These are phyloP conservation scores for Ceramica pisi DNA, from an alignment of 2,888 invertebrate species.

Conservation along the genomic window DNA sequence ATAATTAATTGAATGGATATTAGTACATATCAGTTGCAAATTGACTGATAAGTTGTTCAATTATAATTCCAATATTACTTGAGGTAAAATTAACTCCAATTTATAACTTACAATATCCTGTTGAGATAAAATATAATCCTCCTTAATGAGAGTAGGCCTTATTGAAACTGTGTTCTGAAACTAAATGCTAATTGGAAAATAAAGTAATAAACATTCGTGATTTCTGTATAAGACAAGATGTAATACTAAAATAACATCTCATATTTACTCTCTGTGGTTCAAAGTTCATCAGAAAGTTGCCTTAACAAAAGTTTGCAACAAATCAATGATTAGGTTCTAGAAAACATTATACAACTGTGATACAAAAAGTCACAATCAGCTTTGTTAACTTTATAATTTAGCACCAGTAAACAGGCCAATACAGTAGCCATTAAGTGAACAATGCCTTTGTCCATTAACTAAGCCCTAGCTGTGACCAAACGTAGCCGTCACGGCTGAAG, in stretches of 20 bases:
- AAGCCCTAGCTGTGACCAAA: conserved; percentile 22
- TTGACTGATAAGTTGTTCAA: conserved; percentile 28
- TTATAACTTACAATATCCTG: conserved; percentile 27
- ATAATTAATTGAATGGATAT: not conserved
- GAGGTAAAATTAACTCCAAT: conserved; percentile 31
- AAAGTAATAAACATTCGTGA: not conserved
- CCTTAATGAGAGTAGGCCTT: conserved; percentile 23
- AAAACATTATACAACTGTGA: conserved; percentile 13
- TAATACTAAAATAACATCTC: conserved; percentile 18
- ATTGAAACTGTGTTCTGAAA: conserved; percentile 12
- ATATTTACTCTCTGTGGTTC: conserved; percentile 9
- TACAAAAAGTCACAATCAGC: conserved; percentile 4
- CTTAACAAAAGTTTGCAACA: conserved; percentile 21
- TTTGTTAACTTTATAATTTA: conserved; percentile 9
- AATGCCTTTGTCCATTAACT: conserved; percentile 27
- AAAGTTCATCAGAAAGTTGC: conserved; percentile 39
- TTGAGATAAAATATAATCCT: conserved; percentile 34
- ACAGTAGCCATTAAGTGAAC: conserved; percentile 12
- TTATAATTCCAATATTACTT: conserved; percentile 5
- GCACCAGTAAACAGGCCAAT: conserved; percentile 25
- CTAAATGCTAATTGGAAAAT: conserved; percentile 9
- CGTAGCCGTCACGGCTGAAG: not conserved
- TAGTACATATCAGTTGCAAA: conserved; percentile 19
- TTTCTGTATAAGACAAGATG: conserved; percentile 21
- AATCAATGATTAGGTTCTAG: conserved; percentile 1